Conservation (phyloP, 2,797 vertebrate species). For the Sebastes trivittatus region DNA sequence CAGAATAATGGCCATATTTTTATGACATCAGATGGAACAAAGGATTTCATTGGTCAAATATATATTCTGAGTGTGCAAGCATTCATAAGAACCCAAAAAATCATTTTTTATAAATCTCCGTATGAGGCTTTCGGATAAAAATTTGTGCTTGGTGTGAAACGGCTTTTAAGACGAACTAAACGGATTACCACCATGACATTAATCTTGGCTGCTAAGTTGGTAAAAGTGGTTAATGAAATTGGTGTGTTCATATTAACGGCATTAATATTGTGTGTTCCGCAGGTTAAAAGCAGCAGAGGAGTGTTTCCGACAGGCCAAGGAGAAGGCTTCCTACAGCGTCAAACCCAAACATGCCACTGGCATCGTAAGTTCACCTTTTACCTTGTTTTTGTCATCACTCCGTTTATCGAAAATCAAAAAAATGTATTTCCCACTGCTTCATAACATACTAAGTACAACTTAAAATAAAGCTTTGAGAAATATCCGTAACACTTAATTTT, state of each 20-base stretch:
- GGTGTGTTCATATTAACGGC: neutral
- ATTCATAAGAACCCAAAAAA: neutral
- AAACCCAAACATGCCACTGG: slow-evolving; percentile 95
- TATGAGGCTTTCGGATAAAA: too few relatives aligned
- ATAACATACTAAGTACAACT: neutral
- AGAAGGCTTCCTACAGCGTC: slow-evolving; percentile 92
- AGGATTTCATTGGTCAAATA: neutral
- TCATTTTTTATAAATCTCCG: too few relatives aligned
- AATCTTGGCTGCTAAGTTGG: neutral
- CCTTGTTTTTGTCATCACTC: neutral
- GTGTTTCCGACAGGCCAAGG: slow-evolving; percentile 92
- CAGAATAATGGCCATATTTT: neutral
- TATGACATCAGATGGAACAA: neutral
- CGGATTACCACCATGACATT: neutral
- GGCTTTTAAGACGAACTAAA: too few relatives aligned
- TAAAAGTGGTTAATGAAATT: neutral
- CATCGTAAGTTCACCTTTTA: slow-evolving; percentile 85
- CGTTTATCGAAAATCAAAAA: neutral
- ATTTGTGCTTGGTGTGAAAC: neutral
- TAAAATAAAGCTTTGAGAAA: neutral
- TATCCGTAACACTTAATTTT: neutral
- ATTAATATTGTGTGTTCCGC: slow-evolving; percentile 10
- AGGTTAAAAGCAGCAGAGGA: slow-evolving; percentile 95
- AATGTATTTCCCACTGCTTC: neutral
- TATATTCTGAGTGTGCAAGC: too few relatives aligned